Evolutionary conservation across 2,113 vertebrate species (phyloP), one percentile per base, ranked within the genome.

Genomic region (Garra rufa): DNA sequence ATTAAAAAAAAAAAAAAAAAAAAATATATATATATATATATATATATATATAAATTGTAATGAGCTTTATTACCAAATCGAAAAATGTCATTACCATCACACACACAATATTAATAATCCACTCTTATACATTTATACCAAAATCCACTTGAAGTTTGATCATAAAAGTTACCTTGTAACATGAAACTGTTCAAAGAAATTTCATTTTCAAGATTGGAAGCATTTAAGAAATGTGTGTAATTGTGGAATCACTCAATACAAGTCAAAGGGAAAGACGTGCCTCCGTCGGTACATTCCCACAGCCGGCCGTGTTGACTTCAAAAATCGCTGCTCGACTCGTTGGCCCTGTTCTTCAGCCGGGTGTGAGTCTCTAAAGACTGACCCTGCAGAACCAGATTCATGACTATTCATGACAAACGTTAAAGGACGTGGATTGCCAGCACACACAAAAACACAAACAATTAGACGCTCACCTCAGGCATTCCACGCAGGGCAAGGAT

Each of bases 331-430:
- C 55, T 11, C 4, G 6, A 44, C 76, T 26, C 1, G 76, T 79
- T 61, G 14, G 1, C 7, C 76, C 52, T 52, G 30, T 78, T 30
- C 48, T 78, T 30, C 48, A 44, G 24, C 75, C 55, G 44, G 44
- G 61, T 69, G 74, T 65, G 81, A 59, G 38, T 26, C 44, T 24
- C 48, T 73, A 34, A 78, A 69, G 28, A 34, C 48, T 41, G 50
- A 28, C 83, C 85, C 85, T 79, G 87, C 24, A 55, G 34, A 87
- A 87, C 85, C 59, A 75, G 85, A 83, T 83, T 9, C 59, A 21
- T 63, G 13, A 67, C 85, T 76, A 30, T 43, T 46, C 38, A 46
- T 83, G 38, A 3, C 67, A 34, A n/a, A 41, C 19, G n/a, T 73
- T 28, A 82, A 55, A 57, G n/a, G 24, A 34, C 3, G 13, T 30